Conservation (phyloP, 2,888 invertebrate species). For the Apamea anceps region DNA sequence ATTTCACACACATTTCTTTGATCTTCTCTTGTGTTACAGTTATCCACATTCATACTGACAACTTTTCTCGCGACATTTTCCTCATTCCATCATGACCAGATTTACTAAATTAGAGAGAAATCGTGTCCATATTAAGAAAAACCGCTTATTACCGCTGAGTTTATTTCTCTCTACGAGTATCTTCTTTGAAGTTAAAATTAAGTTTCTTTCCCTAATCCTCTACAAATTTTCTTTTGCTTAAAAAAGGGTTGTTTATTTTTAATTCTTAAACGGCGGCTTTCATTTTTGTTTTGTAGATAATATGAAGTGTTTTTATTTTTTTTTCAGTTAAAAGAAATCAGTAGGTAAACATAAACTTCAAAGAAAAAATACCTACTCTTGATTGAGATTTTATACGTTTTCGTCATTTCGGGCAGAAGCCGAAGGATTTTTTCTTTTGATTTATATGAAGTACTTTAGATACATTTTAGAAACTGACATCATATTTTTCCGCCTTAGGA, state of each 20-base stretch:
- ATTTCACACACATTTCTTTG: background rate
- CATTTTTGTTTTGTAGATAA: too few relatives aligned
- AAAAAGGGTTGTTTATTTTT: conserved; percentile 18
- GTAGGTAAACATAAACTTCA: background rate
- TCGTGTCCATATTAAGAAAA: background rate
- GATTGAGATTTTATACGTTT: background rate
- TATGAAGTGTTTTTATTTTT: background rate
- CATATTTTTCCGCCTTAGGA: background rate
- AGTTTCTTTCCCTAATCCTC: conserved; percentile 1
- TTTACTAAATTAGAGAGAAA: background rate
- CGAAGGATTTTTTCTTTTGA: background rate
- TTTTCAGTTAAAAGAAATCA: background rate
- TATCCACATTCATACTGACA: too few relatives aligned
- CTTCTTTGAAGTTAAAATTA: conserved; percentile 27
- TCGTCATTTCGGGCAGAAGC: background rate
- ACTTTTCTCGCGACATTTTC: background rate
- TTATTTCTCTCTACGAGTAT: background rate
- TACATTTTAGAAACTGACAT: background rate
- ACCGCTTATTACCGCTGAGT: background rate
- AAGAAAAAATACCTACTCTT: background rate
- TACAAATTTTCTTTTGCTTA: conserved; percentile 11
- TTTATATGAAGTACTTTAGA: background rate
- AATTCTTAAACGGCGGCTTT: background rate
- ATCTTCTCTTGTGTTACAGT: background rate
- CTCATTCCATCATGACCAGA: background rate